A percentile compares a stretch with the other conserved stretches of the same genome.
Evolutionary conservation across 2,113 vertebrate species (phyloP).

Genomic region (Oophaga pumilio): DNA sequence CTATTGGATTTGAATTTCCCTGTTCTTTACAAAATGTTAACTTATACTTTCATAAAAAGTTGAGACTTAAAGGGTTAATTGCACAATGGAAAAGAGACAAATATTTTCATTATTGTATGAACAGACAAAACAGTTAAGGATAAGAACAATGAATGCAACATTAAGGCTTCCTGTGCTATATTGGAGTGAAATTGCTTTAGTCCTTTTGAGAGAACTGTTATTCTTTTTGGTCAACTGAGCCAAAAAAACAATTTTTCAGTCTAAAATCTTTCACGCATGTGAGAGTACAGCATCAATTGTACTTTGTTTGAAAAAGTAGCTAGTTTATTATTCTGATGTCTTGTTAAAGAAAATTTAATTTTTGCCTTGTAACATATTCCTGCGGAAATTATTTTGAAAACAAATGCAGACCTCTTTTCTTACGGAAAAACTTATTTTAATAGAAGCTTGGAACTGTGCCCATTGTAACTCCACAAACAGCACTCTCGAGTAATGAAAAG

Average conservation of each 20-base stretch:
- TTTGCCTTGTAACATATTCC: conserved; percentile 46
- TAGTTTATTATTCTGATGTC: conserved; percentile 47
- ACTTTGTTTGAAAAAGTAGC: conserved; percentile 37
- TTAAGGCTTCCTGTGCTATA: conserved; percentile 35
- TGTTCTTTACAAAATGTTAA: not conserved
- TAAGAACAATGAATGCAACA: conserved; percentile 34
- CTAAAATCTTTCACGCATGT: conserved; percentile 38
- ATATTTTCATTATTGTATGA: conserved; percentile 18
- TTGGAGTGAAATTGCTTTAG: conserved; percentile 42
- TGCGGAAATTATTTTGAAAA: conserved; percentile 51
- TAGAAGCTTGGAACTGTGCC: conserved; percentile 40
- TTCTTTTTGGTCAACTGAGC: conserved; percentile 33
- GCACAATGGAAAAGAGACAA: not conserved
- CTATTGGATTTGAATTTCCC: not conserved
- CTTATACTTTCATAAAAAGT: not conserved
- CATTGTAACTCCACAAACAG: conserved; percentile 27
- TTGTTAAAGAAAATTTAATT: conserved; percentile 50
- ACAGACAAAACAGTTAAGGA: conserved; percentile 36
- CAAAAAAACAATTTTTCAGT: conserved; percentile 44
- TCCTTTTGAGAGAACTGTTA: not conserved
- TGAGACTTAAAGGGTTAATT: not conserved
- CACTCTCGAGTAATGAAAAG: conserved; percentile 40
- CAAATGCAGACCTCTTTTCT: conserved; percentile 36
- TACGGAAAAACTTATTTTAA: conserved; percentile 53
- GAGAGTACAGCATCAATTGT: conserved; percentile 39